Base-by-base conservation (phyloP, 2,888 invertebrate genomes). In the Malthinus seriepunctatus region DNA sequence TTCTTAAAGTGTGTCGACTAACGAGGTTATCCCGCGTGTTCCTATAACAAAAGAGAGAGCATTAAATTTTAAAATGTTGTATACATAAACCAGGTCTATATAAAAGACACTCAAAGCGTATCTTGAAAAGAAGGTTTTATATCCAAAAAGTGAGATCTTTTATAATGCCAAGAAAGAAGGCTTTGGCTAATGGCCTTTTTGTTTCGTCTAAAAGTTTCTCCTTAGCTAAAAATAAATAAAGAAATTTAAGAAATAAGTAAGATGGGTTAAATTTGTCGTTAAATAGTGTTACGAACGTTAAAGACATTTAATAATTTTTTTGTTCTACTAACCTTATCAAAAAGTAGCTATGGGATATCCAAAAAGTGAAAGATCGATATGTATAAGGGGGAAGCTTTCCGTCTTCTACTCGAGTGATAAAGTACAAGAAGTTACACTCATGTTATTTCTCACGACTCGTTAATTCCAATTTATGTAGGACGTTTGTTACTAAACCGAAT, bases 171-270 rank as follows among this genome's bases (percentile, higher is more conserved):
- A 44, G 56, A 51, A 56, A 56, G 56, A 51, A 60, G 61, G 56
- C 61, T 61, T 61, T 57, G 55, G 61, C 56, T 61, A 61, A 61
- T 61, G 56, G 61, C 56, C 56, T 61, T 61, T 61, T 61, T 61
- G 61, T 61, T 51, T 61, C 61, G 56, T 39, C 56, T 53, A 57
- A 56, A 49, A 56, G 53, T 61, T 49, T 53, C 51, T 56, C 55
- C 51, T 60, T 52, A 47, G 37, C 23, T 23, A 37, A 60, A 49
- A 60, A 60, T 60, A 60, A 60, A 60, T 60, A 60, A 50, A 54
- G 46, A 33, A 42, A 53, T 42, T 37, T 56, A 39, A 23, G 46
- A 37, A n/a, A 48, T 52, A 56, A 56, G 52, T 53, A 56, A 56
- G 23, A 23, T 53, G 49, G 46, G 52, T 53, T 52, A 52, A 57